Evolutionary conservation across 2,797 vertebrate species (phyloP).

Genomic region (Merluccius polli): DNA sequence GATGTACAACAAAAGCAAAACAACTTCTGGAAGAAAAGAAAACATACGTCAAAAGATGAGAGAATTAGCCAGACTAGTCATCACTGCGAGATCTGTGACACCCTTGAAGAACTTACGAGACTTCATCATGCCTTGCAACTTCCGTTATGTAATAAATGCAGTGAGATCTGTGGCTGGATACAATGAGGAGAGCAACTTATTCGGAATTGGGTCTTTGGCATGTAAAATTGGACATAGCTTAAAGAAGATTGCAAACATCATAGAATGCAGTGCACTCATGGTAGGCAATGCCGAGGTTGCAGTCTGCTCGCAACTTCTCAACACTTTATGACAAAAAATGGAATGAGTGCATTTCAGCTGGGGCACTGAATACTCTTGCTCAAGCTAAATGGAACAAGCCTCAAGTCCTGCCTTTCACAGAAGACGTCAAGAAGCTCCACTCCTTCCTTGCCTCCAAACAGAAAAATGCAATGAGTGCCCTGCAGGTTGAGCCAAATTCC

Average conservation of each 20-base stretch:
- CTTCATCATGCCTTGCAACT: no score
- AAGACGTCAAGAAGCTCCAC: constrained; percentile 33
- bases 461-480: constrained; percentile 10
- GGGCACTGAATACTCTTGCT: constrained; percentile 22
- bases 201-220: constrained; percentile 16
- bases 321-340: constrained; percentile 28
- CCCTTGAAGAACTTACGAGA: no score
- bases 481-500: constrained; percentile 21
- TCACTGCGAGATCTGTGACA: no score
- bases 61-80: no score
- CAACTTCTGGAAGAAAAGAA: no score
- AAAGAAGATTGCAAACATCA: constrained; percentile 27
- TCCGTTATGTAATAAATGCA: no score
- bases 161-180: no score
- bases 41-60: no score
- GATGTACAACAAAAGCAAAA: no score
- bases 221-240: constrained; percentile 25
- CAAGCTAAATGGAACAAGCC: constrained; percentile 47
- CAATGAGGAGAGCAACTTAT: no score
- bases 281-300: constrained; percentile 12
- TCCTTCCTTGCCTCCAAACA: constrained; percentile 20
- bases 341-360: constrained; percentile 32
- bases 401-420: constrained; percentile 38
- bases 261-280: constrained; percentile 25
- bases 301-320: constrained; percentile 24